A percentile compares a stretch with the other conserved stretches of the same genome.
Conservation (phyloP, 1,140 invertebrate species). For the Papilio machaon region DNA sequence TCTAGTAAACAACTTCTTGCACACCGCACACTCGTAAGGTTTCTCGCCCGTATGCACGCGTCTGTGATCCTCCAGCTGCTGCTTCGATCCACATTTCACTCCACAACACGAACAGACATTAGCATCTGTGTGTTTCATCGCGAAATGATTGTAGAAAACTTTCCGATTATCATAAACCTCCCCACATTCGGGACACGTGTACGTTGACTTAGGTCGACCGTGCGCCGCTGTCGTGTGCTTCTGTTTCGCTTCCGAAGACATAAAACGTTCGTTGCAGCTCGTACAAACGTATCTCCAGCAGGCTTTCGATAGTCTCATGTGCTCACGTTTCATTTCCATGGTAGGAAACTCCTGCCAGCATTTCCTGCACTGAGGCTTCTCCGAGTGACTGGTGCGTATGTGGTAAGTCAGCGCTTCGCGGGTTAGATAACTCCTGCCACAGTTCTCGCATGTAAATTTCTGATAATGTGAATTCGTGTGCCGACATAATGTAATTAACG, state of each 20-base stretch:
- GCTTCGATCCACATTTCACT: constrained; percentile 59
- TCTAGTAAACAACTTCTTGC: constrained; percentile 78
- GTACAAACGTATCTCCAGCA: constrained; percentile 68
- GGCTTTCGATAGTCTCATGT: constrained; percentile 54
- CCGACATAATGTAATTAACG: constrained; percentile 58
- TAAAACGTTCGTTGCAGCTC: constrained; percentile 64
- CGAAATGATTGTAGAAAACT: constrained; percentile 66
- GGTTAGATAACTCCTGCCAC: constrained; percentile 64
- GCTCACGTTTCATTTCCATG: constrained; percentile 56
- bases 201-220: constrained; percentile 52
- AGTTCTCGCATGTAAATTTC: constrained; percentile 72
- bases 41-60: constrained; percentile 70
- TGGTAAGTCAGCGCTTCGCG: constrained; percentile 69
- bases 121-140: constrained; percentile 63
- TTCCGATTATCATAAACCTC: constrained; percentile 55
- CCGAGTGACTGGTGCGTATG: constrained; percentile 62
- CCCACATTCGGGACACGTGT: constrained; percentile 65
- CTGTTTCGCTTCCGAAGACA: constrained; percentile 67
- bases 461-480: constrained; percentile 68
- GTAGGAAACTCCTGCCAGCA: constrained; percentile 67
- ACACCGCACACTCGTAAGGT: constrained; percentile 64
- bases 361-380: constrained; percentile 62
- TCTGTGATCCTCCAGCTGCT: constrained; percentile 61
- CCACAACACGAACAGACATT: constrained; percentile 65
- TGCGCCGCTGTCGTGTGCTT: constrained; percentile 61